Evolutionary conservation across 1,140 invertebrate species (phyloP), one percentile per base, ranked within the genome.

Genomic region (Caenorhabditis tropicalis): DNA sequence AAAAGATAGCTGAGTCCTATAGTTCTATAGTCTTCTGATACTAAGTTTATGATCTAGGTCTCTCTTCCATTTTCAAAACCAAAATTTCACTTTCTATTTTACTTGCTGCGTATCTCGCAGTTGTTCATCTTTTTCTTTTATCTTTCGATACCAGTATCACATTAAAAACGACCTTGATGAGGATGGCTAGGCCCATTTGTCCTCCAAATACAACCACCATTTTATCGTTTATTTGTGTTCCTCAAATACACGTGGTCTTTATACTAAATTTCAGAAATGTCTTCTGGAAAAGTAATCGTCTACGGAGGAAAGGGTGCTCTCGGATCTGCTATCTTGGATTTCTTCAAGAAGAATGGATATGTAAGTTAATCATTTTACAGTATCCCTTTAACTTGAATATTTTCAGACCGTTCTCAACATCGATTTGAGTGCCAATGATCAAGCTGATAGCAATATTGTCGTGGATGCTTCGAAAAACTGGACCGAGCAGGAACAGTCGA

Each of bases 341-440:
- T 95, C 91, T 97, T 98, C 88, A 98, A 98, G 92, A 93, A 94
- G 9, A 94, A 96, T 88, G 95, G 96, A 91, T 98, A 94, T 93
- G 86, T 91, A 74, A 85, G 87, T 89, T 82, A 53, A 27, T n/a
- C 65, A 29, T 16, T n/a, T n/a, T 56, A 29, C 2, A 31, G 84
- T 19, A 82, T 79, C 21, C 86, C 19, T 36, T n/a, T 43, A 43
- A 43, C 12, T 0, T 1, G 2, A 51, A 0, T 51, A 6, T 88
- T 92, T 93, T 87, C 87, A 96, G 95, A 98, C 96, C 96, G 96
- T 98, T 82, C 95, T 95, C 10, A 96, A 94, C 86, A 95, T 99
- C 91, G 98, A 99, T 92, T 93, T 98, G 87, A 93, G 93, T 83
- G 93, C 94, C 88, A 99, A 98, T 93, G 95, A 96, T 6, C 93